These are phyloP conservation scores for Aselliscus stoliczkanus DNA, from an alignment of 2,797 vertebrate species.

Conservation along the genomic window DNA sequence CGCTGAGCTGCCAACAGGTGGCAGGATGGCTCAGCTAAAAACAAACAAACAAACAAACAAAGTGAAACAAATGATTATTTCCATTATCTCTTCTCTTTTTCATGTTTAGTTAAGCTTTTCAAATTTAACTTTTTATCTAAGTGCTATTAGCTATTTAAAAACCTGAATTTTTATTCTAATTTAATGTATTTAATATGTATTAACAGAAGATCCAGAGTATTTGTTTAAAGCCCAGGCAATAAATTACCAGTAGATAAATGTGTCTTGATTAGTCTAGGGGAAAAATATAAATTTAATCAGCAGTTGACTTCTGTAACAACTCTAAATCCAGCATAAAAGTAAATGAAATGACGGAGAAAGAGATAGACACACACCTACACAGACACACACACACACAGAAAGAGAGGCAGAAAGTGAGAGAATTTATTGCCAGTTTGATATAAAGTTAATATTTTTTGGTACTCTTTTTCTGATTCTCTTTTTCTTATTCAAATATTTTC, in stretches of 20 bases:
- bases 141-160: not conserved
- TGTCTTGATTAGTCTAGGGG: not conserved
- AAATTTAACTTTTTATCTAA: not conserved
- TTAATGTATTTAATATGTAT: not conserved
- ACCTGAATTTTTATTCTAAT: not conserved
- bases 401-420: not conserved
- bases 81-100: not conserved
- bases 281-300: not conserved
- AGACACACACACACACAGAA: too few species aligned
- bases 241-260: not conserved
- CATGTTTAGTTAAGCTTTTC: not conserved
- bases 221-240: not conserved
- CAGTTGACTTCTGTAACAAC: not conserved
- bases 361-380: not conserved
- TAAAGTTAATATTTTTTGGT: not conserved
- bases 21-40: too few species aligned
- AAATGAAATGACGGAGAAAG: not conserved
- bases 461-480: not conserved
- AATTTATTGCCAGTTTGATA: not conserved
- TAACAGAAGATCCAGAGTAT: not conserved
- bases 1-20: too few species aligned
- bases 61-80: not conserved
- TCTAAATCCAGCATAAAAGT: not conserved
- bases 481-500: not conserved
- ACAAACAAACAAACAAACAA: too few species aligned